phyloP scores from a whole-genome alignment of 2,797 vertebrate genomes.

The Parauchenoglanis punctatus region DNA sequence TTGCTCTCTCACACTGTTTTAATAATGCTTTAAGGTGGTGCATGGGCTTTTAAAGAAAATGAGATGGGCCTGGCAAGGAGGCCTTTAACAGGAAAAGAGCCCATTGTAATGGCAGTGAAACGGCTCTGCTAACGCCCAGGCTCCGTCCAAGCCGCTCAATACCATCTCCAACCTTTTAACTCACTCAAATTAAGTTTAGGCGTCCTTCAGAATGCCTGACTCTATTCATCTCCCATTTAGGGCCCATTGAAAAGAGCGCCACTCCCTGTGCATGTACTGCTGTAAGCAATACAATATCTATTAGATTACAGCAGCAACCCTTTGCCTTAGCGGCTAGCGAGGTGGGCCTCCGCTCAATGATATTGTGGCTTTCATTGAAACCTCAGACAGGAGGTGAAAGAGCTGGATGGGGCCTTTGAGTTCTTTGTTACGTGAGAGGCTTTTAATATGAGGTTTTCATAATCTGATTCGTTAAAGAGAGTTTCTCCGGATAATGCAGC shows the following conservation, averaged over 20 bases:
- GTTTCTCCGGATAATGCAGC: constrained; percentile 50
- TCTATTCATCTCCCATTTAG: constrained; percentile 69
- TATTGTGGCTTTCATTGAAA: constrained; percentile 54
- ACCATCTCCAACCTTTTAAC: constrained; percentile 71
- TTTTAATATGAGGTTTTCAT: constrained; percentile 61
- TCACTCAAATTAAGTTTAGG: constrained; percentile 70
- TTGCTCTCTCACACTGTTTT: constrained; percentile 56
- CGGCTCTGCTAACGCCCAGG: constrained; percentile 59
- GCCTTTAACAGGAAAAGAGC: constrained; percentile 59
- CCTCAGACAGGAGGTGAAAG: constrained; percentile 55
- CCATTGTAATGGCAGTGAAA: constrained; percentile 56
- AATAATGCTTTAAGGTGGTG: constrained; percentile 64
- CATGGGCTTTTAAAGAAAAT: constrained; percentile 65
- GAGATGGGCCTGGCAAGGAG: constrained; percentile 57
- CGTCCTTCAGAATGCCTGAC: constrained; percentile 66
- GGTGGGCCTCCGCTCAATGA: constrained; percentile 58
- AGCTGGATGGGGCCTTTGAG: constrained; percentile 41
- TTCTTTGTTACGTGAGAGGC: constrained; percentile 59
- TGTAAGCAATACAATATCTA: constrained; percentile 69
- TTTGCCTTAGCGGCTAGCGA: constrained; percentile 57
- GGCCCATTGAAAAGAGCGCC: constrained; percentile 65
- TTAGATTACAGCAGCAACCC: constrained; percentile 66
- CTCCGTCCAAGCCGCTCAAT: constrained; percentile 60
- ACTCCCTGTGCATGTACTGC: constrained; percentile 58
- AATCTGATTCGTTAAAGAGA: constrained; percentile 58